These are phyloP conservation scores for Caenorhabditis sp. DNA, from an alignment of 2,888 invertebrate genomes.

Conservation along the genomic window DNA sequence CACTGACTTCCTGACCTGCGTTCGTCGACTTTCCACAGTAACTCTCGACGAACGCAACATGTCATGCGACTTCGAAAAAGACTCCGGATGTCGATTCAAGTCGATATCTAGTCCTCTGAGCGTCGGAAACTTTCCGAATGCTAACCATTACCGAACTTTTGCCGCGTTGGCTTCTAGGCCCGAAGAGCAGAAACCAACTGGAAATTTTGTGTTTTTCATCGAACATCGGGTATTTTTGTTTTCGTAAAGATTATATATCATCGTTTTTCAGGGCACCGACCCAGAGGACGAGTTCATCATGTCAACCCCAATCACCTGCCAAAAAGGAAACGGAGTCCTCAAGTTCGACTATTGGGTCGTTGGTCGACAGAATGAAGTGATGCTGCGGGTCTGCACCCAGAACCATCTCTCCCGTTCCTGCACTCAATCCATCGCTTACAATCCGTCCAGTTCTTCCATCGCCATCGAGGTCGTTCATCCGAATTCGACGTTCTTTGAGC, in stretches of 20 bases:
- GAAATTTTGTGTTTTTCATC: slow-evolving; percentile 71
- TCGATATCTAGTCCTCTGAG: slow-evolving; percentile 60
- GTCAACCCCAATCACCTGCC: slow-evolving; percentile 75
- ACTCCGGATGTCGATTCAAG: slow-evolving; percentile 66
- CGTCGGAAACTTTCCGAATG: slow-evolving; percentile 60
- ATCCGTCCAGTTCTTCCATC: slow-evolving; percentile 60
- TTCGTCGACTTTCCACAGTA: slow-evolving; percentile 60
- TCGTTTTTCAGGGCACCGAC: slow-evolving; percentile 50
- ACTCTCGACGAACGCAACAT: slow-evolving; percentile 61
- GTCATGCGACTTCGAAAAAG: slow-evolving; percentile 64
- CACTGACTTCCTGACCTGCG: slow-evolving; percentile 63
- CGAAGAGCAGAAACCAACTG: slow-evolving; percentile 60
- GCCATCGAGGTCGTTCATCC: slow-evolving; percentile 77
- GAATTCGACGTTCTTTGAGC: slow-evolving; percentile 70
- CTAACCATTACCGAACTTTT: slow-evolving; percentile 60
- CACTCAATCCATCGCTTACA: slow-evolving; percentile 75
- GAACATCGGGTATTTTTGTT: slow-evolving; percentile 63
- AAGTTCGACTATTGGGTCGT: slow-evolving; percentile 77
- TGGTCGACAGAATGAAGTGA: slow-evolving; percentile 62
- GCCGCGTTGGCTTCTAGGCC: slow-evolving; percentile 57
- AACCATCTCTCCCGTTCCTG: slow-evolving; percentile 72
- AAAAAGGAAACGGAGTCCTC: slow-evolving; percentile 75
- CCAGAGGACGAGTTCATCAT: slow-evolving; percentile 72
- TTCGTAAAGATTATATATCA: neutral
- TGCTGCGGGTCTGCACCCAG: slow-evolving; percentile 76